Conservation (phyloP, 2,888 invertebrate genomes). For the Ennomos fuscantarius region DNA sequence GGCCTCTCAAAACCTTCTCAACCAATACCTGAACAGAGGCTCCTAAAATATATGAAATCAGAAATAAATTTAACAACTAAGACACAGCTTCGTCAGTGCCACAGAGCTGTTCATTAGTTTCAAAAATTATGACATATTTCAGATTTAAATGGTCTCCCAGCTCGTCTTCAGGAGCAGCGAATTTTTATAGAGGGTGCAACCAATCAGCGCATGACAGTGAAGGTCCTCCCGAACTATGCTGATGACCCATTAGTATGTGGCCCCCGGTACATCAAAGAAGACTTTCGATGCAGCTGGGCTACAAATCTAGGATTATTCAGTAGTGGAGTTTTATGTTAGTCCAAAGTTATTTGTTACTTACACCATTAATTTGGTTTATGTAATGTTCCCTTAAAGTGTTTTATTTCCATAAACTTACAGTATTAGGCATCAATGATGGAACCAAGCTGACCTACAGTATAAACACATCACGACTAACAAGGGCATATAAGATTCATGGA, state of each 20-base stretch:
- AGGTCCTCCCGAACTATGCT: conserved; percentile 87
- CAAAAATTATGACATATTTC: conserved; percentile 30
- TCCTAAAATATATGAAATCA: too few species aligned
- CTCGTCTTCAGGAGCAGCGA: conserved; percentile 84
- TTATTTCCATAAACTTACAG: conserved; percentile 67
- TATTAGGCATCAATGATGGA: conserved; percentile 90
- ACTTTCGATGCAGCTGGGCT: conserved; percentile 87
- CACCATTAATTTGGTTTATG: background rate
- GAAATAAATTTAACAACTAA: too few species aligned
- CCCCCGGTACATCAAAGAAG: conserved; percentile 88
- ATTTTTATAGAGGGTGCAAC: conserved; percentile 88
- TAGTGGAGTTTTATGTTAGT: conserved; percentile 90
- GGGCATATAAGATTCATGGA: conserved; percentile 91
- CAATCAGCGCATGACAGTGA: conserved; percentile 83
- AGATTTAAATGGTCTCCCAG: conserved; percentile 90
- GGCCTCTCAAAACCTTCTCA: too few species aligned
- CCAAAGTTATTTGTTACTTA: background rate
- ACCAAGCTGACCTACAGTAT: conserved; percentile 83
- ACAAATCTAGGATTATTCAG: conserved; percentile 86
- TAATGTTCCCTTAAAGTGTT: too few species aligned
- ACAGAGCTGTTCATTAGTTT: too few species aligned
- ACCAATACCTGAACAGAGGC: too few species aligned
- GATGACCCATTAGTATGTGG: conserved; percentile 91
- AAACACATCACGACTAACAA: conserved; percentile 85
- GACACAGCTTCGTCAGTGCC: too few species aligned